A percentile compares a stretch with the other conserved stretches of the same genome.
phyloP scores from a whole-genome alignment of 2,797 vertebrate species.

The Halcyon badia region DNA sequence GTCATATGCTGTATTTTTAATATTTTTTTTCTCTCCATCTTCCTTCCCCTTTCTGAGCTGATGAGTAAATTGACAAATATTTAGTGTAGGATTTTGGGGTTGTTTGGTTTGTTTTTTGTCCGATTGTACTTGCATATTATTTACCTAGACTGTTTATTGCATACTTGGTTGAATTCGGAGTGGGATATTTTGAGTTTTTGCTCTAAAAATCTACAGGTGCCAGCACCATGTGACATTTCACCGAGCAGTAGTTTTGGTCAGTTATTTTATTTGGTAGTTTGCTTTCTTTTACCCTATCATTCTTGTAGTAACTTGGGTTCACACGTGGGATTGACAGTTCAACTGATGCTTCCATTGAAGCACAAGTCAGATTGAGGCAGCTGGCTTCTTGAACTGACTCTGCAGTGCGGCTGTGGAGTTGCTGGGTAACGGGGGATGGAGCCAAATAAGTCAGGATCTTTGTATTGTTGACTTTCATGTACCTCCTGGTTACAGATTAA shows the following conservation, averaged over 20 bases:
- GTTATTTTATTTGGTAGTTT: background rate
- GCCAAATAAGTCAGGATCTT: background rate
- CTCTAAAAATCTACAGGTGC: background rate
- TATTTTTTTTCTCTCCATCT: too few relatives aligned
- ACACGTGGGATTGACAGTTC: background rate
- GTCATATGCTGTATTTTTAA: background rate
- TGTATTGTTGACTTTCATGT: background rate
- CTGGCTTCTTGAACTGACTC: background rate
- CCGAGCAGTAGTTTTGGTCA: background rate
- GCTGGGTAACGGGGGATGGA: background rate
- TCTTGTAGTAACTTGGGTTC: background rate
- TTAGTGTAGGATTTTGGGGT: background rate
- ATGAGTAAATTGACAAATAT: background rate
- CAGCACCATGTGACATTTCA: background rate
- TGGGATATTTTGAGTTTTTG: background rate
- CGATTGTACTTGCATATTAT: background rate
- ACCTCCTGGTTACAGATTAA: background rate
- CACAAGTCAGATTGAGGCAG: background rate
- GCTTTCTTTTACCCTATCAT: background rate
- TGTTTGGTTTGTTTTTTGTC: background rate
- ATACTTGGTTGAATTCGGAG: background rate
- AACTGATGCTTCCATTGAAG: background rate
- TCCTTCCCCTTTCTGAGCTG: background rate
- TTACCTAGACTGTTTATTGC: background rate
- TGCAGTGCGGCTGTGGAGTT: background rate